Evolutionary conservation across 1,140 invertebrate species (phyloP).

Genomic region (Nixonia krombeini): DNA sequence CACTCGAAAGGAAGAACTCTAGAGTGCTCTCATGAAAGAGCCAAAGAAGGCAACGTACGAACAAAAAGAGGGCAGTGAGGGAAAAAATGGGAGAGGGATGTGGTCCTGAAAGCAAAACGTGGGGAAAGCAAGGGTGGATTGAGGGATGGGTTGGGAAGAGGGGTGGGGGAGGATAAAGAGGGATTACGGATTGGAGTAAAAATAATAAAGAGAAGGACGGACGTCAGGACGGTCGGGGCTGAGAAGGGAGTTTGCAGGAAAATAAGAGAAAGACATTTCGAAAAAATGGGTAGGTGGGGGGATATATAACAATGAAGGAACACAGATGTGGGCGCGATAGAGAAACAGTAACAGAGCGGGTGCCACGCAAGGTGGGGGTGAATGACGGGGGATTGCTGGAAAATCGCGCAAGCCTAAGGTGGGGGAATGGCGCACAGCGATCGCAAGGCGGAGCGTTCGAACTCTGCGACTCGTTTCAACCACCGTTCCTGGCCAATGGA

Average conservation of each 20-base stretch:
- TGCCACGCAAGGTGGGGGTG: slow-evolving; percentile 1
- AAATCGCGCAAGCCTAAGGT: neutral
- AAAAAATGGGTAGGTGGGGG: slow-evolving; percentile 8
- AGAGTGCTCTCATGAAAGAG: no score
- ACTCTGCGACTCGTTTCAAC: neutral
- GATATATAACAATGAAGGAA: slow-evolving; percentile 2
- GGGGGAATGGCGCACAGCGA: slow-evolving; percentile 6
- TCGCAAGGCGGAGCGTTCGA: slow-evolving; percentile 12
- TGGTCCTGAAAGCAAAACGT: neutral
- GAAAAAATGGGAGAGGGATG: neutral
- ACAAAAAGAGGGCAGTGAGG: neutral
- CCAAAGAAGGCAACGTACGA: no score
- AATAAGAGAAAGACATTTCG: slow-evolving; percentile 28
- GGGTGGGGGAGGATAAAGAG: neutral
- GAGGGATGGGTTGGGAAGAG: neutral
- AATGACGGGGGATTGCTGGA: neutral
- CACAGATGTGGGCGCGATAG: neutral
- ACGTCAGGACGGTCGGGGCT: neutral
- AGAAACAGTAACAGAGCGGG: neutral
- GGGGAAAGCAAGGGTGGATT: slow-evolving; percentile 2
- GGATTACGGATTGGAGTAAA: slow-evolving; percentile 6
- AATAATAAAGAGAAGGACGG: neutral
- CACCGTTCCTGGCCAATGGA: slow-evolving; percentile 21
- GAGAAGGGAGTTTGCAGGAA: slow-evolving; percentile 17
- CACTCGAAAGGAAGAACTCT: no score